A percentile compares a stretch with the other conserved stretches of the same genome.
Conservation (phyloP, 2,113 vertebrate species). For the Rhynchomys soricoides region DNA sequence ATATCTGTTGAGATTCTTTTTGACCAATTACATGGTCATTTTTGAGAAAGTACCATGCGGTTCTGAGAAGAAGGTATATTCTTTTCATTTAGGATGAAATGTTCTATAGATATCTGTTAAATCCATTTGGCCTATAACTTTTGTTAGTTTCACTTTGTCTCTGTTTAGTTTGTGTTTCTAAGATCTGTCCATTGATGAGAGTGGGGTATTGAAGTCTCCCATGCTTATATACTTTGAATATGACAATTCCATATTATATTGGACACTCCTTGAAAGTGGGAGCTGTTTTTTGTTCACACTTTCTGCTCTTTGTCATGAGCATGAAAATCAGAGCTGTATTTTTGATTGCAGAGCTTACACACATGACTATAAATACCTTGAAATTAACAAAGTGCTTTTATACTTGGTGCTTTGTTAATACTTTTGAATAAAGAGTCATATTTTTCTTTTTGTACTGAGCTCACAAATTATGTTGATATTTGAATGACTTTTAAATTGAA, state of each 20-base stretch:
- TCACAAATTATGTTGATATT: background rate
- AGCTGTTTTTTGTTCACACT: background rate
- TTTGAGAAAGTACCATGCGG: too few relatives aligned
- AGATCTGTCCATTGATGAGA: too few relatives aligned
- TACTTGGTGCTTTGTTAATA: background rate
- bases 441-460: background rate
- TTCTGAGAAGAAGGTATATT: too few relatives aligned
- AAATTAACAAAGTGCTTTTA: background rate
- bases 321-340: background rate
- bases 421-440: background rate
- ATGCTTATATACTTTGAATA: background rate
- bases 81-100: too few relatives aligned
- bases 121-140: too few relatives aligned
- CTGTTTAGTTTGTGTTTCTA: too few relatives aligned
- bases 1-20: too few relatives aligned
- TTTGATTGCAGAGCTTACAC: fast-evolving
- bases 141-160: too few relatives aligned
- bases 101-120: too few relatives aligned
- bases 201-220: too few relatives aligned
- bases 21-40: too few relatives aligned
- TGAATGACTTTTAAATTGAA: background rate
- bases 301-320: background rate
- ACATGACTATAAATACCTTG: too few relatives aligned
- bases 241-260: background rate
- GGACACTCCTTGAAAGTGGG: background rate